Base-by-base conservation (phyloP, 2,797 vertebrate genomes). In the Anas georgica region DNA sequence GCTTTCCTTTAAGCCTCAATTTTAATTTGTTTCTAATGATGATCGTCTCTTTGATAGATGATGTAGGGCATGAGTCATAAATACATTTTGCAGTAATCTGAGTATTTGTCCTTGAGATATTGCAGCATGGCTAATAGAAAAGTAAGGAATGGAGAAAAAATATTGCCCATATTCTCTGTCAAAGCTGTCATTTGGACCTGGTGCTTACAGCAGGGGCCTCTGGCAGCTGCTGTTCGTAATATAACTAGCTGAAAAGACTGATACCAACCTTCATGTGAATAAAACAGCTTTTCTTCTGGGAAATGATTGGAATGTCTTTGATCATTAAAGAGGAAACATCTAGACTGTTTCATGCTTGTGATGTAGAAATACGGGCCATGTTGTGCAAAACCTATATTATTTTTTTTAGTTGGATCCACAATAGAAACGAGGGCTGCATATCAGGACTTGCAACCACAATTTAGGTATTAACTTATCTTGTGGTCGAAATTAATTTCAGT, bases 1-100 rank as follows among this genome's bases (percentile, higher is more conserved):
- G 16, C 16, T 86, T 93, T 96, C 87, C 62, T 73, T 37, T 58
- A 83, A 84, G 39, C 73, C 95, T 96, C 86, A 92, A 84, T 52
- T 95, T 96, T 91, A 96, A 94, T 95, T 74, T 60, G 5, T 83
- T 91, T 93, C 54, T 80, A 95, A 73, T 31, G 69, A 41, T 69
- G 50, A 72, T 56, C 33, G 62, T 73, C 2, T 56, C 14, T 56
- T 90, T 79, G 83, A 95, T 55, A 92, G 70, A 76, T 88, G 12
- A 76, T 39, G 35, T 26, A 52, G 5, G 52, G 15, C 35, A 64
- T 83, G 63, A 76, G 70, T 91, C 88, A 23, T 78, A 94, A 93
- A 89, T 64, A 68, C 5, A 46, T 92, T 92, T 83, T 50, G 5
- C 72, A 26, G 12, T 58, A 31, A 63, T 83, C 22, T 87, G 54